phyloP scores from a whole-genome alignment of 2,888 invertebrate genomes.

The Nomada goodeniana region DNA sequence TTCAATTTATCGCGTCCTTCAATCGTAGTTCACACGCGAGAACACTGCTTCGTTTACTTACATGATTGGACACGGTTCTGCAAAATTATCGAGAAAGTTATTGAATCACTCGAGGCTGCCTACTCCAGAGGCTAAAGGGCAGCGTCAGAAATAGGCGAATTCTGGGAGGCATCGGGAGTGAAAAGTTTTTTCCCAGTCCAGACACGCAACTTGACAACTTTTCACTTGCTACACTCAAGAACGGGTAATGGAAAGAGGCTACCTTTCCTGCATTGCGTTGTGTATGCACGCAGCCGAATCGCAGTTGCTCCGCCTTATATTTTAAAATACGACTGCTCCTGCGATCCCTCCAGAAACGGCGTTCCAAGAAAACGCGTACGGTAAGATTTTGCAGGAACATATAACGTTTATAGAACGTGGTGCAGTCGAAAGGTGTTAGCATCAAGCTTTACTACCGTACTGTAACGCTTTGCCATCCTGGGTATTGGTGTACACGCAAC shows the following conservation, averaged over 20 bases:
- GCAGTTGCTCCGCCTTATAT: conserved; percentile 32
- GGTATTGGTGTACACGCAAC: conserved; percentile 1
- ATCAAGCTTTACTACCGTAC: not conserved
- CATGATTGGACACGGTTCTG: too few species aligned
- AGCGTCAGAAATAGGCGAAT: too few species aligned
- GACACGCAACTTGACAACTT: conserved; percentile 30
- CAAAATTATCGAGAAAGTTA: too few species aligned
- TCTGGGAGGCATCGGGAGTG: too few species aligned
- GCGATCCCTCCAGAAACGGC: conserved; percentile 12
- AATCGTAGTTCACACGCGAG: too few species aligned
- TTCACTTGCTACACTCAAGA: conserved; percentile 55
- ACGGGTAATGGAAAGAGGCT: conserved; percentile 42
- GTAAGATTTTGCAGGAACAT: conserved; percentile 22
- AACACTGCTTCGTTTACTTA: too few species aligned
- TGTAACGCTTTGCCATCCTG: conserved; percentile 2
- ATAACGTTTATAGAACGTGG: conserved; percentile 5
- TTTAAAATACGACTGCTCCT: conserved; percentile 41
- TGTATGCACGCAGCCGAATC: conserved; percentile 45
- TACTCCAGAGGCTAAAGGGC: too few species aligned
- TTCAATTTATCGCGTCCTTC: conserved; percentile 6
- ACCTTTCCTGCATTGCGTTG: conserved; percentile 33
- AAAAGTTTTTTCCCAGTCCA: too few species aligned
- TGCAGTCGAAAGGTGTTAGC: conserved; percentile 4
- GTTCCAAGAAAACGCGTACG: conserved; percentile 24
- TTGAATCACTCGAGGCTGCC: too few species aligned